Base-by-base conservation (phyloP, 92 coral and sea anemone species). In the Metridium senile region DNA sequence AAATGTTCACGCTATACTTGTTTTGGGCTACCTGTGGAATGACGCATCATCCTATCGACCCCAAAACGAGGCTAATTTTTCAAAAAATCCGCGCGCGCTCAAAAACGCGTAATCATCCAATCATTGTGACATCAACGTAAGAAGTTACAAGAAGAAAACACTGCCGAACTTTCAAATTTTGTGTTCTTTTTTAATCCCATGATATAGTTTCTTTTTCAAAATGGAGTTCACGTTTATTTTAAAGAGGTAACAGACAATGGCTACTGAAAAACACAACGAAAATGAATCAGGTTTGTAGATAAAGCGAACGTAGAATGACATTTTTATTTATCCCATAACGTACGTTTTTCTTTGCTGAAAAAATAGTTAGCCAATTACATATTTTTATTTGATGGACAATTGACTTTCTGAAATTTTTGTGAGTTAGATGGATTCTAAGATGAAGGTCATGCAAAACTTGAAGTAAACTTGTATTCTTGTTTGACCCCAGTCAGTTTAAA, bases 81-180 rank as follows among this genome's bases (percentile, higher is more conserved):
- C 32, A 63, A 63, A 23, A 20, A 19, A 1, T 22, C 32, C 34
- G 70, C 22, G 77, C 70, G 72, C 54, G 84, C 49, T 26, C 35
- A 18, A 2, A 39, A 35, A 34, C 27, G 58, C 84, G 77, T 51
- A 74, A 70, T 68, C 71, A 20, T 17, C 30, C 26, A 78, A 52
- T 35, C 63, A 52, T 78, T 78, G 27, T 34, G 76, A 78, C 69
- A 46, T 58, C 33, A 71, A n/a, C 78, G 20, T 20, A 35, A 27
- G 46, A 21, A 63, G 1, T 21, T 63, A 21, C 19, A 31, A 63
- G 45, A 63, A 28, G 69, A 63, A 63, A 63, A 63, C 17, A 63
- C 17, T 9, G 1, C 20, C 33, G 25, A 66, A 1, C 9, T 35
- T 18, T 6, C 71, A 33, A 66, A 7, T 9, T 66, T 33, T 43